Conservation (phyloP, 2,797 vertebrate species). For the Galago senegalensis region DNA sequence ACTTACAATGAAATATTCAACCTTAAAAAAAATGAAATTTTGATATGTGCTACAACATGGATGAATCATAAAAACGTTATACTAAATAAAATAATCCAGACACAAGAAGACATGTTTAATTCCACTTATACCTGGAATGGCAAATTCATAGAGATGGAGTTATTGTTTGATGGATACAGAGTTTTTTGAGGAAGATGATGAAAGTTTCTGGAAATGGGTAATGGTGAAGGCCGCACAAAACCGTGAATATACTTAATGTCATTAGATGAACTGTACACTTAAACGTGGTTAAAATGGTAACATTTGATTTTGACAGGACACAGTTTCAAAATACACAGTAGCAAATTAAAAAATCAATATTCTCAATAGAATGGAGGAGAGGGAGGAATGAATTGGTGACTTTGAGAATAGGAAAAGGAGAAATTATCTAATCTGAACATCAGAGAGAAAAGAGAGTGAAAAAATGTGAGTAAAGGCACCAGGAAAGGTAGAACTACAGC, state of each 20-base stretch:
- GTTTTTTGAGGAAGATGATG: not conserved
- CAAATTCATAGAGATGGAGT: not conserved
- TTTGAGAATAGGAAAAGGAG: not conserved
- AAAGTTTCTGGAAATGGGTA: slow-evolving; percentile 1
- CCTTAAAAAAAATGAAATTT: slow-evolving; percentile 34
- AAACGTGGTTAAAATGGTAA: not conserved
- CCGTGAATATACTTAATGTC: slow-evolving; percentile 1
- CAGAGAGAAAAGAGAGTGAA: not conserved
- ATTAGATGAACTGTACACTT: not conserved
- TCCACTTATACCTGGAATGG: not conserved
- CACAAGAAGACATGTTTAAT: slow-evolving; percentile 19
- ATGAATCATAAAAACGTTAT: not conserved
- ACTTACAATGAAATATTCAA: not conserved
- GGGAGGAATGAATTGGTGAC: slow-evolving; percentile 15
- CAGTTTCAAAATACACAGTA: not conserved
- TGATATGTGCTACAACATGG: not conserved
- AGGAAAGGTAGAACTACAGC: not conserved
- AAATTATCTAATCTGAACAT: not conserved
- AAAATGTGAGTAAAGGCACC: not conserved
- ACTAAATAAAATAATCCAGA: slow-evolving; percentile 17
- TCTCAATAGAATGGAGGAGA: not conserved
- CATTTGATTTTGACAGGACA: slow-evolving; percentile 10
- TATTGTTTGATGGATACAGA: slow-evolving; percentile 3
- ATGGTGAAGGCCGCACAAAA: not conserved
- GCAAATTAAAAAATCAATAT: slow-evolving; percentile 29